phyloP scores from a whole-genome alignment of 2,797 vertebrate genomes.

The Phrynocephalus forsythii region DNA sequence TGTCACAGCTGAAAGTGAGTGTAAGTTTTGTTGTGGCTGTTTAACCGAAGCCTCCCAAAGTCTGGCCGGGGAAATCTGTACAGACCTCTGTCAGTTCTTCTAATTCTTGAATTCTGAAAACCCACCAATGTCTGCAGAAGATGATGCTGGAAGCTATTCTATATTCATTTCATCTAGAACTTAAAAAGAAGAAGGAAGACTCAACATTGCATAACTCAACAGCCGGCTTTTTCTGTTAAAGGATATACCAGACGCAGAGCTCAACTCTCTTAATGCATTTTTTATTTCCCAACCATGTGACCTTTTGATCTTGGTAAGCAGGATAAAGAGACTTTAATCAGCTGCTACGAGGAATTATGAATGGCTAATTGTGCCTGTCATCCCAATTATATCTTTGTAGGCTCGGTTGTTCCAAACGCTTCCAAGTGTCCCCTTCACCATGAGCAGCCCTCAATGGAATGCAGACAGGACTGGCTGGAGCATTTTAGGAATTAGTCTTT shows the following conservation, averaged over 20 bases:
- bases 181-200: not conserved
- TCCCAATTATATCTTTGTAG: constrained; percentile 59
- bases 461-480: constrained; percentile 70
- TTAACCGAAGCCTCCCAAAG: too few relatives aligned
- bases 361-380: constrained; percentile 56
- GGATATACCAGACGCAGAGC: fast-evolving
- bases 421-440: constrained; percentile 68
- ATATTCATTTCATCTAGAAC: not conserved
- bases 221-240: not conserved
- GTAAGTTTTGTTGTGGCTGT: too few relatives aligned
- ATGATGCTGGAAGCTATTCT: too few relatives aligned
- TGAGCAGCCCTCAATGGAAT: constrained; percentile 77
- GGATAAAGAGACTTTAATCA: constrained; percentile 74
- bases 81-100: too few relatives aligned
- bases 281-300: constrained; percentile 55
- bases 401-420: constrained; percentile 40
- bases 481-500: constrained; percentile 77
- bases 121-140: not conserved
- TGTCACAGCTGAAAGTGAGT: too few relatives aligned
- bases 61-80: too few relatives aligned
- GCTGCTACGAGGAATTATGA: constrained; percentile 71
- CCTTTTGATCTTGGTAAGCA: constrained; percentile 64
- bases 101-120: too few relatives aligned
- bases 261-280: constrained; percentile 53
- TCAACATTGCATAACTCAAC: not conserved